Percentiles rank a stretch among this genome's conserved stretches.
phyloP scores from a whole-genome alignment of 2,113 vertebrate species.

The Cariama cristata region DNA sequence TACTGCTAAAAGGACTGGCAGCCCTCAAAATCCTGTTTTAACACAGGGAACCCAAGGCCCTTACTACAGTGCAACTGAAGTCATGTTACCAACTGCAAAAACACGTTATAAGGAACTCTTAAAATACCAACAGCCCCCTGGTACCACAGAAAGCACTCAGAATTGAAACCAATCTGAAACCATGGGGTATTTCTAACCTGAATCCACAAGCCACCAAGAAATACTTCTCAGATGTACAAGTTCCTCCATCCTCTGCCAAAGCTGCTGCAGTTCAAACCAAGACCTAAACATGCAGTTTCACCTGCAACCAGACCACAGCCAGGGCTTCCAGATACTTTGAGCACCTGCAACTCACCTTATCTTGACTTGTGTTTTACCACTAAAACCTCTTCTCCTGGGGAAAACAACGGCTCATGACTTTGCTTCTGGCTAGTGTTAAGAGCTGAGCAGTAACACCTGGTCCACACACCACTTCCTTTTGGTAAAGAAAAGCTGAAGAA shows the following conservation, averaged over 20 bases:
- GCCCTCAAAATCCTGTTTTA: neutral
- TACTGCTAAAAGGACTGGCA: neutral
- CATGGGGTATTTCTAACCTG: neutral
- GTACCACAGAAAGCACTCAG: neutral
- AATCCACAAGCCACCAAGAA: neutral
- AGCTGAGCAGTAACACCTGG: neutral
- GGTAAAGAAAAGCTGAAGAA: neutral
- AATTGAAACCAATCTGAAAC: neutral
- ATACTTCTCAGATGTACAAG: neutral
- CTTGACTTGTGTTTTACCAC: neutral
- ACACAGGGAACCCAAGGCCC: fast-evolving
- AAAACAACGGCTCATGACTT: neutral
- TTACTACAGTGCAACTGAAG: neutral
- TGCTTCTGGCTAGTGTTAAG: neutral
- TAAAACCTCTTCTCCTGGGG: neutral
- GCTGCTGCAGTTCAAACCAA: neutral
- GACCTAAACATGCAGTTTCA: fast-evolving
- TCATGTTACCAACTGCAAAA: fast-evolving
- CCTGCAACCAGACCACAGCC: neutral
- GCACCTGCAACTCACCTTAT: neutral
- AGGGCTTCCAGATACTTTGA: neutral
- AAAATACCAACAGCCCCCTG: neutral
- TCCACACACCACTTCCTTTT: neutral
- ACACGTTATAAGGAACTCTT: neutral
- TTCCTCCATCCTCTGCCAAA: neutral